phyloP scores from a whole-genome alignment of 2,113 vertebrate genomes.

The Corythoichthys intestinalis region DNA sequence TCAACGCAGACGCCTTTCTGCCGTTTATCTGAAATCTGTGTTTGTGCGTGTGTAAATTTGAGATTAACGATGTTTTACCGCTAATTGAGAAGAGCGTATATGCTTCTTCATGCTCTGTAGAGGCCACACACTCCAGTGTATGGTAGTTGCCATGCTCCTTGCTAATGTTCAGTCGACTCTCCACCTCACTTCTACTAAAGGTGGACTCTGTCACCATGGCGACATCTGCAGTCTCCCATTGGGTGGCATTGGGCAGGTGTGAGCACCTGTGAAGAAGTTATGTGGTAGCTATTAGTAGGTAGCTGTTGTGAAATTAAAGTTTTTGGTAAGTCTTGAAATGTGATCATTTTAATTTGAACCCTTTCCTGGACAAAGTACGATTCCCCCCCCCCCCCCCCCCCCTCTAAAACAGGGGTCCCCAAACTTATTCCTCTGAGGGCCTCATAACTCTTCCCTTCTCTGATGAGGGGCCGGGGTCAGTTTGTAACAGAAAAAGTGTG shows the following conservation, averaged over 20 bases:
- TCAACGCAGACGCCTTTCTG: not conserved
- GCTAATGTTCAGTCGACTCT: slow-evolving; percentile 84
- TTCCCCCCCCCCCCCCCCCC: no score
- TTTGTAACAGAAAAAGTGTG: no score
- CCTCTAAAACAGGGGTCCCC: no score
- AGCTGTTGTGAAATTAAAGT: not conserved
- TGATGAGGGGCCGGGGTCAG: no score
- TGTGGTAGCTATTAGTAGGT: no score
- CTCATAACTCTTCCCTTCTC: no score
- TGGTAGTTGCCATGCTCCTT: slow-evolving; percentile 75
- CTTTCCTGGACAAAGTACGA: no score
- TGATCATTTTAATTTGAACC: not conserved
- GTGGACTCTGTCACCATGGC: slow-evolving; percentile 69
- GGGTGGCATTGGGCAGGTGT: slow-evolving; percentile 72
- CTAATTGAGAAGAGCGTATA: slow-evolving; percentile 87
- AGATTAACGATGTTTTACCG: slow-evolving; percentile 45
- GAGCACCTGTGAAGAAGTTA: slow-evolving; percentile 72
- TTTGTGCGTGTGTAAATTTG: slow-evolving; percentile 1
- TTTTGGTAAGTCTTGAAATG: not conserved
- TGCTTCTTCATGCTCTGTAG: slow-evolving; percentile 77
- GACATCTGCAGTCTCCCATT: slow-evolving; percentile 73
- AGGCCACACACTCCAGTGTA: slow-evolving; percentile 87
- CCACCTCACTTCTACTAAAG: slow-evolving; percentile 83
- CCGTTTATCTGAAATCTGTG: not conserved
- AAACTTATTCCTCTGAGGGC: no score